Evolutionary conservation across 2,797 vertebrate genomes (phyloP), one percentile per base, ranked within the genome.

Genomic region (Sebastes itinus): DNA sequence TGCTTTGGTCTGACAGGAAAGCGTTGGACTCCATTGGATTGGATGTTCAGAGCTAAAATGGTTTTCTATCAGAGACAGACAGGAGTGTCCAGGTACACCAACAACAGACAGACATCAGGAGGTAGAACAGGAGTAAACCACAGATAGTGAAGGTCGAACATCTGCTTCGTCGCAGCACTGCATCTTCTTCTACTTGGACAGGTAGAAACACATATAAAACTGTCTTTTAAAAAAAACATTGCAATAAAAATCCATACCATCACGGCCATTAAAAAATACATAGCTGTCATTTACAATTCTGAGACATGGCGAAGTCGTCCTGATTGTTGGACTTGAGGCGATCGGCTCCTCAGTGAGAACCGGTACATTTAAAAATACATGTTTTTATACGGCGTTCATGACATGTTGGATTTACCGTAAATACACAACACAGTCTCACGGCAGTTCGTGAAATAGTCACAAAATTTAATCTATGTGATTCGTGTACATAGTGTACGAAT

Each of bases 41-140:
- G 55, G 14, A 30, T 35, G 63, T 62, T 22, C 58, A 38, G 35
- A 38, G 35, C 35, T 38, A 14, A 38, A 38, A 38, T 38, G 35
- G 35, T 38, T 78, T 67, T 78, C 46, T 25, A 11, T 58, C 23
- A n/a, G 55, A 28, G 23, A 75, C 64, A 35, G 25, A 27, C n/a
- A 18, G 81, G 84, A 89, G 80, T 78, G 81, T 90, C 80, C 65
- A 64, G 80, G 67, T 71, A 54, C 61, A 89, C 35, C 33, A 30
- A 46, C 33, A 30, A 10, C 42, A 46, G 14, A 58, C 78, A 73
- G 76, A 75, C 80, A 74, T 61, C 60, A 72, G 86, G 92, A 94
- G 94, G 94, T 94, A 94, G 93, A 92, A 84, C 74, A 72, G 83
- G 81, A 87, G 82, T 79, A 83, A 84, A 89, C 61, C 81, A 77